Evolutionary conservation across 2,797 vertebrate genomes (phyloP).

Genomic region (Acridotheres tristis): DNA sequence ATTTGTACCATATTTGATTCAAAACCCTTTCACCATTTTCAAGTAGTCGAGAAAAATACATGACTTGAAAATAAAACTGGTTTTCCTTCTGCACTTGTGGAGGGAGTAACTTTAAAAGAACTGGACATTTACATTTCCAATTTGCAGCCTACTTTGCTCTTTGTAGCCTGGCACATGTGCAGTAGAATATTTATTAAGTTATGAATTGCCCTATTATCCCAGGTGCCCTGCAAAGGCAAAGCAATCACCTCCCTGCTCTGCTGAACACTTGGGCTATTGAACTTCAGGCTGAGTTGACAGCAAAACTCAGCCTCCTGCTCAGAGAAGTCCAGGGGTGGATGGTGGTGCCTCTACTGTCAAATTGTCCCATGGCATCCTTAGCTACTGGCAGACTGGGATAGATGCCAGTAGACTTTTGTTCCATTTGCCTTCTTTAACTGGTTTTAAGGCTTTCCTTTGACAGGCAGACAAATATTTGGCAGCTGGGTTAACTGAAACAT

Average conservation of each 20-base stretch:
- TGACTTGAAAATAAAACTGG: neutral
- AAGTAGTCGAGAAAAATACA: neutral
- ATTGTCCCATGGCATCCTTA: slow-evolving; percentile 20
- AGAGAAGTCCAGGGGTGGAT: neutral
- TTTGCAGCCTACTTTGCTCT: slow-evolving; percentile 20
- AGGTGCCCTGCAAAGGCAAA: slow-evolving; percentile 46
- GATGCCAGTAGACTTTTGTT: slow-evolving; percentile 4
- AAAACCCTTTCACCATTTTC: neutral
- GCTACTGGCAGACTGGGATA: slow-evolving; percentile 28
- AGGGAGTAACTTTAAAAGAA: slow-evolving; percentile 8
- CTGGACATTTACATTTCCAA: neutral
- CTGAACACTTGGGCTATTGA: slow-evolving; percentile 48
- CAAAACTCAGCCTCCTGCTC: neutral
- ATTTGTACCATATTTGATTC: neutral
- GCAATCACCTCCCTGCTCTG: slow-evolving; percentile 28
- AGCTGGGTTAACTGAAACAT: slow-evolving; percentile 50
- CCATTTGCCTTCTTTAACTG: slow-evolving; percentile 29
- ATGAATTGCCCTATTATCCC: slow-evolving; percentile 50
- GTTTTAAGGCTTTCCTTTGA: slow-evolving; percentile 51
- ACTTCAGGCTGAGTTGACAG: neutral
- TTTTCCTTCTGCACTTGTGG: neutral
- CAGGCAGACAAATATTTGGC: slow-evolving; percentile 50
- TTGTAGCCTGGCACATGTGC: slow-evolving; percentile 56
- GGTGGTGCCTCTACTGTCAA: slow-evolving; percentile 8
- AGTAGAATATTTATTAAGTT: slow-evolving; percentile 55